Percentiles rank a stretch among this genome's conserved stretches.
Evolutionary conservation across 2,113 vertebrate genomes (phyloP).

Genomic region (Ancistrus triradiatus): DNA sequence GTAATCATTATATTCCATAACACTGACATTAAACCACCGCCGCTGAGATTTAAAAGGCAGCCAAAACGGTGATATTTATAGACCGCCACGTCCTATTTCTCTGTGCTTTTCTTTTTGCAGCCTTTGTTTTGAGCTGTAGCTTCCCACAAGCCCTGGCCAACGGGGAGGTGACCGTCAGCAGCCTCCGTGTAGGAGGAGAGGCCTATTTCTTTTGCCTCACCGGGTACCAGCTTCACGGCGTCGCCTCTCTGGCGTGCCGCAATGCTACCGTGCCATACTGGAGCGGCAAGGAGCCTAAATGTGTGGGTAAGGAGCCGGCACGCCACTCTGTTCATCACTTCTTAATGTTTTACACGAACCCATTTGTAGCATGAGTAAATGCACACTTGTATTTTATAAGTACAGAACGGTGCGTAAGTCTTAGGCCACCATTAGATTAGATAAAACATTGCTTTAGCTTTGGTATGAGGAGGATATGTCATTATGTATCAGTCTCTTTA

Average conservation of each 20-base stretch:
- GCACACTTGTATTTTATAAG: too few relatives aligned
- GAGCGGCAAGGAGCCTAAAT: conserved; percentile 81
- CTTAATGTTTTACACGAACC: too few relatives aligned
- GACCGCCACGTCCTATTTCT: not conserved
- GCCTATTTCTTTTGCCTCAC: conserved; percentile 82
- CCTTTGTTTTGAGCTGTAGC: conserved; percentile 86
- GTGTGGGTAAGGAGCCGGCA: conserved; percentile 72
- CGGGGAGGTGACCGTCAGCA: conserved; percentile 84
- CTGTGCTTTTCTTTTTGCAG: conserved; percentile 60
- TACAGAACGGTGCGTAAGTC: too few relatives aligned
- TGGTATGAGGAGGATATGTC: too few relatives aligned
- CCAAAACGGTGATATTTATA: conserved; percentile 20
- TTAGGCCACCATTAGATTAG: too few relatives aligned
- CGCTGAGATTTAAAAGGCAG: conserved; percentile 7
- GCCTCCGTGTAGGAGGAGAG: conserved; percentile 81
- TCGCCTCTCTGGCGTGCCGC: conserved; percentile 78
- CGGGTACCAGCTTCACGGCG: conserved; percentile 84
- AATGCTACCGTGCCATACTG: conserved; percentile 93
- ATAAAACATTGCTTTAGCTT: too few relatives aligned
- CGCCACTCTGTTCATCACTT: not conserved
- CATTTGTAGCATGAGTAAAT: too few relatives aligned
- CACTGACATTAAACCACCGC: conserved; percentile 14
- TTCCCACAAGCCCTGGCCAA: conserved; percentile 81
- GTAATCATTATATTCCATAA: conserved; percentile 31
- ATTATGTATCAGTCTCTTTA: too few relatives aligned